Base-by-base conservation (phyloP, 2,113 vertebrate species). In the Vulpes lagopus region DNA sequence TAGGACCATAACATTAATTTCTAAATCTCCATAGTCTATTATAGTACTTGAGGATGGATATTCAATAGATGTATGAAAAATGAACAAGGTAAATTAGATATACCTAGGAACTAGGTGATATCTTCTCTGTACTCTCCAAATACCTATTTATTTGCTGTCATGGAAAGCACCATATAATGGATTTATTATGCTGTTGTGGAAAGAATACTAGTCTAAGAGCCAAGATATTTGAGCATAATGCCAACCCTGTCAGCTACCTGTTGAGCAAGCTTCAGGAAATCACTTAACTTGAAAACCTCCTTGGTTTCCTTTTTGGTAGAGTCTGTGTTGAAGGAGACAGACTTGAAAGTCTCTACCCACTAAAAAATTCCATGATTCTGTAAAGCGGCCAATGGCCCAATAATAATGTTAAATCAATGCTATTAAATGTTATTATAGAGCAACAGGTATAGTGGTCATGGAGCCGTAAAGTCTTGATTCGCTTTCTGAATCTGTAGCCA, bases 251-350 rank as follows among this genome's bases (percentile, higher is more conserved):
- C 59, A 43, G 38, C 25, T 84, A 20, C 30, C 59, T 86, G 35
- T 53, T 89, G 53, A 95, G 15, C 30, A 90, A 97, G 30, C 3
- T 89, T 93, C 17, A 65, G 76, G 71, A 62, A 27, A 8, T 92
- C 22, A 19, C 12, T 69, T 55, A 80, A 69, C 10, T 11, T 43
- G 38, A 49, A 74, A 92, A 74, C 82, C 6, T 14, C 16, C 35
- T 57, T 62, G 35, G 22, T 51, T 74, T 92, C 19, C 4, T 73
- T 69, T 62, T n/a, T 1, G 2, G 7, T 65, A 35, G 60, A 81
- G 16, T 53, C 12, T 23, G n/a, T 51, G 30, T 69, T 43, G 35
- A 16, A 67, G 57, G 51, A 91, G 30, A 32, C 79, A 17, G 9
- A 79, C 53, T 51, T 62, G 17, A 38, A 91, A 78, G 53, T 60